These are phyloP conservation scores for Thunnus albacares DNA, from an alignment of 2,797 vertebrate genomes.

Conservation along the genomic window DNA sequence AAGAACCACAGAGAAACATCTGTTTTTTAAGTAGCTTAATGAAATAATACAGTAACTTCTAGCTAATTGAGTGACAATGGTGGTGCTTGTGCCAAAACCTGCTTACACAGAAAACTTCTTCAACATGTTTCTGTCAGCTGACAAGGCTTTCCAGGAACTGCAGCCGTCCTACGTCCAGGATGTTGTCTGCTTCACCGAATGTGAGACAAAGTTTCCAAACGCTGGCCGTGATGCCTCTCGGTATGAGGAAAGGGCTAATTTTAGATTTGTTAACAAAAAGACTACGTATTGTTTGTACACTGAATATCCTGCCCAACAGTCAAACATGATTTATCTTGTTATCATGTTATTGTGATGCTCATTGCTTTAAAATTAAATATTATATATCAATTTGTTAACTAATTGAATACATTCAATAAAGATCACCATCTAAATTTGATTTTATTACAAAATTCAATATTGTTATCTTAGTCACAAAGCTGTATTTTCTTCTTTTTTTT, in stretches of 20 bases:
- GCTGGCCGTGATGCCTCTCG: neutral
- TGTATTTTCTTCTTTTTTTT: neutral
- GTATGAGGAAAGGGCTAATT: slow-evolving; percentile 6
- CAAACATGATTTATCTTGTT: neutral
- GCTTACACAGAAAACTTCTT: neutral
- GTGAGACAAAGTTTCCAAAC: slow-evolving; percentile 16
- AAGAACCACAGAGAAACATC: neutral
- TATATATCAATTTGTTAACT: neutral
- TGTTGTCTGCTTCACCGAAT: neutral
- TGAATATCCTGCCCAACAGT: neutral
- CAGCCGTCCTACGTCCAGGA: neutral
- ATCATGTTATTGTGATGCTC: neutral
- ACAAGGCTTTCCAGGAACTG: slow-evolving; percentile 50
- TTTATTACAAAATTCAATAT: neutral
- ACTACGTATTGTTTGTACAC: neutral
- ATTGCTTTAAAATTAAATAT: neutral
- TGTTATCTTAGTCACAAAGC: neutral
- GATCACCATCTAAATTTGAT: neutral
- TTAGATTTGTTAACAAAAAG: neutral
- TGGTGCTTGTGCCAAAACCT: slow-evolving; percentile 2
- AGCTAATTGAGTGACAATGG: slow-evolving; percentile 21
- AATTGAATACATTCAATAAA: neutral
- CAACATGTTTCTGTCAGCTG: slow-evolving; percentile 40
- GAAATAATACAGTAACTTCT: neutral
- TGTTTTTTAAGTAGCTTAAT: neutral